These are phyloP conservation scores for Latrodectus elegans DNA, from an alignment of 2,888 invertebrate species.

Conservation along the genomic window DNA sequence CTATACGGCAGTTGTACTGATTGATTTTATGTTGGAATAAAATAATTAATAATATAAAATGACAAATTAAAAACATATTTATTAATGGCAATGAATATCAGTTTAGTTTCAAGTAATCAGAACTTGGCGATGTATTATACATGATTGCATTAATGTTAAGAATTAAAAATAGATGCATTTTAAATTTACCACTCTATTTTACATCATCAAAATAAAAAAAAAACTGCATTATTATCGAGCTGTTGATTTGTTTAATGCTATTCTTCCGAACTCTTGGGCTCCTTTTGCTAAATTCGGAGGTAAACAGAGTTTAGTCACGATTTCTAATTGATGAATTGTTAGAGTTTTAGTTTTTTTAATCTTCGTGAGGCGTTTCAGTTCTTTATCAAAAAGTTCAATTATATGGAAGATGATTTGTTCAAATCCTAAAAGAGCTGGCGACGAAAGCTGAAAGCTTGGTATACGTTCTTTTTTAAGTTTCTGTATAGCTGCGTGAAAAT, in stretches of 20 bases:
- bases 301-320: conserved; percentile 26
- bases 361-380: neutral
- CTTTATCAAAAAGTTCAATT: neutral
- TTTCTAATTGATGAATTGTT: conserved; percentile 15
- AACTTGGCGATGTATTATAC: no score
- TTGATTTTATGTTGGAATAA: no score
- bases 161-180: no score
- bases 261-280: conserved; percentile 1
- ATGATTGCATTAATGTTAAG: no score
- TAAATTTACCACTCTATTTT: no score
- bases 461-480: conserved; percentile 15
- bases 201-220: no score
- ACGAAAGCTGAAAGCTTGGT: conserved; percentile 17
- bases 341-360: conserved; percentile 21
- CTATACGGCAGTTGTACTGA: no score
- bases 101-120: no score
- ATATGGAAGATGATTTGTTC: conserved; percentile 18
- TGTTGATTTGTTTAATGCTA: neutral
- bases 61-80: no score
- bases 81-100: no score
- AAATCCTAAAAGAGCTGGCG: neutral
- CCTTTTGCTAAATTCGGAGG: neutral
- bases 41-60: no score
- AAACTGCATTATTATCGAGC: no score
- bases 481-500: conserved; percentile 5